A percentile compares a stretch with the other conserved stretches of the same genome.
Conservation (phyloP, 2,888 invertebrate genomes). For the Eulithis testata region DNA sequence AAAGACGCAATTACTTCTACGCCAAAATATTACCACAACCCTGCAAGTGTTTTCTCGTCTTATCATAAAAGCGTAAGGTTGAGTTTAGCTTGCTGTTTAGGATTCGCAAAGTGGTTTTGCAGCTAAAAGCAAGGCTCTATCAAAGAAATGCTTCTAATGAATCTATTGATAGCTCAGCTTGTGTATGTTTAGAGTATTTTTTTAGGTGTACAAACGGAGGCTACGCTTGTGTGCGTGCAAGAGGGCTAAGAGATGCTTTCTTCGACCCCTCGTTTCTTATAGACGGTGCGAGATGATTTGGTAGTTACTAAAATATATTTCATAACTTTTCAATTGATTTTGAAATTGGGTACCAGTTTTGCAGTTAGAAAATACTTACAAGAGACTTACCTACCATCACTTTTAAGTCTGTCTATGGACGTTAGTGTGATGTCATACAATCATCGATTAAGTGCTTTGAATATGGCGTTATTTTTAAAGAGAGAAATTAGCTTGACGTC, state of each 20-base stretch:
- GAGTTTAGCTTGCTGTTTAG: conserved; percentile 42
- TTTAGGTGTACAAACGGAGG: conserved; percentile 65
- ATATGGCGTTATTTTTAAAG: no score
- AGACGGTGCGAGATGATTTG: conserved; percentile 54
- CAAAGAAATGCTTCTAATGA: conserved; percentile 84
- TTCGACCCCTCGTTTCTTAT: conserved; percentile 81
- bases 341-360: no score
- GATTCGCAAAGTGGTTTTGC: conserved; percentile 51
- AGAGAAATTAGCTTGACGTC: no score
- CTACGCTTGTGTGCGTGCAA: conserved; percentile 62
- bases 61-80: conserved; percentile 44
- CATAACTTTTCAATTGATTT: no score
- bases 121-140: conserved; percentile 78
- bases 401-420: no score
- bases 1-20: conserved; percentile 80
- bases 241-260: conserved; percentile 83
- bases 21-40: conserved; percentile 50
- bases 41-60: conserved; percentile 11
- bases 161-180: conserved; percentile 79
- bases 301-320: conserved; percentile 28
- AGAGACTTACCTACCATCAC: no score
- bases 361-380: no score
- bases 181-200: conserved; percentile 70
- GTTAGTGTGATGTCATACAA: no score
- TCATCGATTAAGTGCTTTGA: no score